These are phyloP conservation scores for Microplitis deprimator DNA, from an alignment of 2,888 invertebrate genomes.

Conservation along the genomic window DNA sequence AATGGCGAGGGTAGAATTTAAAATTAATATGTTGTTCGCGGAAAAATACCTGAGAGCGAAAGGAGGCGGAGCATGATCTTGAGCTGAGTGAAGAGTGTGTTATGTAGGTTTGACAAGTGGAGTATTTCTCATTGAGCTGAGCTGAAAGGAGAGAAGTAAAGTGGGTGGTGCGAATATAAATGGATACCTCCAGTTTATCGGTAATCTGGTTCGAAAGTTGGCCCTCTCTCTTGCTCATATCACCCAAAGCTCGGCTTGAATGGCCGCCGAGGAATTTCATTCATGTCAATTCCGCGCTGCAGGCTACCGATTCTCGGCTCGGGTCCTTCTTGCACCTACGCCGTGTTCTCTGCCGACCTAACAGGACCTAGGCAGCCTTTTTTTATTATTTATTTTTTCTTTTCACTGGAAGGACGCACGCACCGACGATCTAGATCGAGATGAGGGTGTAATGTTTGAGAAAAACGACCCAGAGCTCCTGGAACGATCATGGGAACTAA, in stretches of 20 bases:
- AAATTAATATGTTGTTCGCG: constrained; percentile 25
- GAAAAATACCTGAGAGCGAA: constrained; percentile 33
- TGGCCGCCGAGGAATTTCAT: constrained; percentile 59
- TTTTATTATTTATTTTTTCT: background rate
- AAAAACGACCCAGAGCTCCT: background rate
- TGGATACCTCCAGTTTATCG: constrained; percentile 57
- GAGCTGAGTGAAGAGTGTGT: constrained; percentile 8
- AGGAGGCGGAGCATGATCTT: constrained; percentile 28
- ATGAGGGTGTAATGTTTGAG: background rate
- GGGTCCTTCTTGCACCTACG: constrained; percentile 25
- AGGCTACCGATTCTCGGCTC: constrained; percentile 16
- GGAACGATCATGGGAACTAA: background rate
- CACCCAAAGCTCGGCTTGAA: constrained; percentile 9
- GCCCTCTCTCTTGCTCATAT: background rate
- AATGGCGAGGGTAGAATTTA: too few species aligned
- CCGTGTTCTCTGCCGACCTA: constrained; percentile 54
- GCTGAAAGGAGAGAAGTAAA: constrained; percentile 35
- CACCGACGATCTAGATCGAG: background rate
- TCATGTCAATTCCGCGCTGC: constrained; percentile 51
- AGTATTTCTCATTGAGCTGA: too few species aligned
- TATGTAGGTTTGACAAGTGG: too few species aligned
- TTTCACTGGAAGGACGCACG: background rate
- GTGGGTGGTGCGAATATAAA: constrained; percentile 58
- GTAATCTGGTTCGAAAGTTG: constrained; percentile 54
- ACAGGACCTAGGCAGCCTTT: background rate